Percentiles rank a stretch among this genome's conserved stretches.
These are phyloP conservation scores for Colletes latitarsis DNA, from an alignment of 1,140 invertebrate genomes.

Conservation along the genomic window DNA sequence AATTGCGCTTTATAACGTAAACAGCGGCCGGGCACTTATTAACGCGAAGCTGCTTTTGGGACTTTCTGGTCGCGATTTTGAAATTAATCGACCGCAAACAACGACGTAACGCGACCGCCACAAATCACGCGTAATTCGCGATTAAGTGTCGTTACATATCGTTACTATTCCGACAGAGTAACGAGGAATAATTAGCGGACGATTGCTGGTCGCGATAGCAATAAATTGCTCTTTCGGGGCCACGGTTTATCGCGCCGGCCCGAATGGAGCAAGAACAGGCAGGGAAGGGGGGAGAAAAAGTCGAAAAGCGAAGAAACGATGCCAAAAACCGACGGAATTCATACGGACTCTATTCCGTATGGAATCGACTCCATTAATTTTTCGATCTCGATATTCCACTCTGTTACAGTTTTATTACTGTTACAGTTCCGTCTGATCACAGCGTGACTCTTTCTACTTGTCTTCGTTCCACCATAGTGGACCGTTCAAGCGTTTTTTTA, in stretches of 20 bases:
- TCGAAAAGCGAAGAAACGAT: not conserved
- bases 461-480: no score
- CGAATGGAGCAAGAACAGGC: not conserved
- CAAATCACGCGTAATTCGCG: constrained; percentile 22
- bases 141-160: constrained; percentile 9
- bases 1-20: not conserved
- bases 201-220: not conserved
- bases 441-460: no score
- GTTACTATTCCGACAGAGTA: not conserved
- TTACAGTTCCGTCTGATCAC: no score
- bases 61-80: no score
- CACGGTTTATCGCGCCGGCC: not conserved
- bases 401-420: not conserved
- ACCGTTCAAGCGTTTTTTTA: no score
- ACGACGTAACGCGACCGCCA: not conserved
- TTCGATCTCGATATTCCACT: constrained; percentile 51
- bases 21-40: not conserved
- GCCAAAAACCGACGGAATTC: constrained; percentile 16
- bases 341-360: constrained; percentile 25
- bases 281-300: not conserved
- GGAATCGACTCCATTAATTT: constrained; percentile 58
- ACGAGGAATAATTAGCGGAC: constrained; percentile 10
- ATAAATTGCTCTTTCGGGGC: constrained; percentile 32
- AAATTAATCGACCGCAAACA: not conserved
- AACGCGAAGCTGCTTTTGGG: no score